Percentiles rank a stretch among this genome's conserved stretches.
phyloP scores from a whole-genome alignment of 2,797 vertebrate species.

The Girardinus metallicus region DNA sequence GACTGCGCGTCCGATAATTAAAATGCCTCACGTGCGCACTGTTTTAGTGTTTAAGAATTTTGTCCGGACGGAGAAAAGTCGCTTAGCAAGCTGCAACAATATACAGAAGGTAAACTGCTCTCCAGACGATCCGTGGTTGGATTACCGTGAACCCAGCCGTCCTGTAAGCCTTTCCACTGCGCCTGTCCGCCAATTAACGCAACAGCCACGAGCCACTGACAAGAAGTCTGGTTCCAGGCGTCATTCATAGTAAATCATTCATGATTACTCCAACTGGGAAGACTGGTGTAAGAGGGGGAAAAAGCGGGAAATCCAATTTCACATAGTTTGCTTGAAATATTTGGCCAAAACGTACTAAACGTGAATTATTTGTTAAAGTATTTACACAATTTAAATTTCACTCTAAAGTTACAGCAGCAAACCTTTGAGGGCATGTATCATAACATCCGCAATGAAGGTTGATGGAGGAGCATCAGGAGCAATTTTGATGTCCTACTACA shows the following conservation, averaged over 20 bases:
- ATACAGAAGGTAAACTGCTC: neutral
- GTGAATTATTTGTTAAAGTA: neutral
- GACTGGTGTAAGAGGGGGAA: neutral
- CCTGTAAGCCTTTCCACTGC: neutral
- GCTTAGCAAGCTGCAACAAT: neutral
- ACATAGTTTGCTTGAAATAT: neutral
- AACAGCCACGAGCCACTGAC: neutral
- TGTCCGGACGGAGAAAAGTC: neutral
- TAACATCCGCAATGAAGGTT: neutral
- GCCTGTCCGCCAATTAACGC: conserved; percentile 13
- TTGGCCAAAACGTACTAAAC: too few species aligned
- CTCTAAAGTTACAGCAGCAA: neutral
- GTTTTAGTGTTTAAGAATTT: neutral
- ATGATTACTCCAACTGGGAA: neutral
- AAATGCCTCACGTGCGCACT: neutral
- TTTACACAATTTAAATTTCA: neutral
- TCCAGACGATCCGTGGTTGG: conserved; percentile 30
- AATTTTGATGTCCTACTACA: neutral
- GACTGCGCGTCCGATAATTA: neutral
- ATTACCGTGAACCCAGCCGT: conserved; percentile 29
- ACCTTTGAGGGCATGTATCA: neutral
- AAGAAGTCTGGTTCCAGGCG: neutral
- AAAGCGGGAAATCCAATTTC: neutral
- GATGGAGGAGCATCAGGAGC: neutral
- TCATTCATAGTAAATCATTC: neutral